Conservation (phyloP, 2,888 invertebrate species). For the Molorchus minor region DNA sequence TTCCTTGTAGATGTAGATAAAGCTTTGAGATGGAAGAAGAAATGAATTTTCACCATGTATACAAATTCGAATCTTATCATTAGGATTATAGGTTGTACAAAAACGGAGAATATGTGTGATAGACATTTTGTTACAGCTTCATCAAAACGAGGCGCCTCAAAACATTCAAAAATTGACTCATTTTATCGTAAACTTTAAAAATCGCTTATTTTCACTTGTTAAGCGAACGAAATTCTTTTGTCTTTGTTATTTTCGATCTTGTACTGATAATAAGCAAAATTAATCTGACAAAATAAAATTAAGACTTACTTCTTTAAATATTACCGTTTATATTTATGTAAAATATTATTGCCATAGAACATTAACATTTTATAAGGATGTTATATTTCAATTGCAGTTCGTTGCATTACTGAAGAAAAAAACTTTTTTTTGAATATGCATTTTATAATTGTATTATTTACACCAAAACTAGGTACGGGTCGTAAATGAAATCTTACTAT, state of each 20-base stretch:
- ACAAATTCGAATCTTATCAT: not conserved
- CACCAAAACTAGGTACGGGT: not conserved
- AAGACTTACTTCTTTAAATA: too few species aligned
- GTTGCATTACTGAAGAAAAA: not conserved
- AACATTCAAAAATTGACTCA: too few species aligned
- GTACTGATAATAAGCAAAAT: too few species aligned
- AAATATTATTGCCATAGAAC: not conserved
- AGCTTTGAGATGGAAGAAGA: not conserved
- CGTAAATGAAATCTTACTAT: not conserved
- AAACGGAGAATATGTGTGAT: not conserved
- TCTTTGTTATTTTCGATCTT: too few species aligned
- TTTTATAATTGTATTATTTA: not conserved
- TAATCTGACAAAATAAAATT: too few species aligned
- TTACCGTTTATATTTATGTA: not conserved
- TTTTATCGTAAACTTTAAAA: too few species aligned
- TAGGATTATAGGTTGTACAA: not conserved
- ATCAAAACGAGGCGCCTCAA: not conserved
- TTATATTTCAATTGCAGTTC: not conserved
- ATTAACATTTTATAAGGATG: not conserved
- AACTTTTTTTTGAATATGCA: not conserved
- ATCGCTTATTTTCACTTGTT: too few species aligned
- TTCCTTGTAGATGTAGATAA: not conserved
- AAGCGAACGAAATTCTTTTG: too few species aligned
- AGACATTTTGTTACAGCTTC: not conserved
- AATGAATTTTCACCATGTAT: not conserved